Base-by-base conservation (phyloP, 2,113 vertebrate species). In the Odocoileus virginianus region DNA sequence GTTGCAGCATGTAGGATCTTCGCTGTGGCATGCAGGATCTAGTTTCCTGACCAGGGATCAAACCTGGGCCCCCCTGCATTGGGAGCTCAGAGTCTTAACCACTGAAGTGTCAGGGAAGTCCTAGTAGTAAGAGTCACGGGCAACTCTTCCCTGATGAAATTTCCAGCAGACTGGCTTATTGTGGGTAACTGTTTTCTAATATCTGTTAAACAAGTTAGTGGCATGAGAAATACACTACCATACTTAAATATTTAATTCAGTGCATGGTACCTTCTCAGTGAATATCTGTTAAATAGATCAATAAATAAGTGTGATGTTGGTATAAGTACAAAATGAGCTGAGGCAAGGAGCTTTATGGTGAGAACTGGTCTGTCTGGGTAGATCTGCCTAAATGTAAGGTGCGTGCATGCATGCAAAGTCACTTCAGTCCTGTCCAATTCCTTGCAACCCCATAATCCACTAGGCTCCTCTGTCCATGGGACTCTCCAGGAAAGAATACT, bases 171-270 rank as follows among this genome's bases (percentile, higher is more conserved):
- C 27, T 92, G 78, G 4, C 12, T 61, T 93, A 13, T 74, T 89
- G 64, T 54, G n/a, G n/a, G 30, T 55, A 82, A 33, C 16, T 87
- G 8, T 47, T 61, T 94, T 61, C 74, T 92, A 94, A 40, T 74
- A 94, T 76, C 47, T 92, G 17, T 52, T 52, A 43, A 97, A 47
- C 21, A 78, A 43, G 14, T 57, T 30, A 55, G 33, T 50, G 58
- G 11, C 5, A 14, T 83, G 15, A 15, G 8, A 50, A 47, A 64
- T 21, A 88, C 6, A 43, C 17, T 28, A 71, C 47, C 43, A 28
- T 89, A 81, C 17, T 90, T 94, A 43, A 78, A 76, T 89, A 25
- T 33, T 91, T 87, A 78, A 23, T 92, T 96, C n/a, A 95, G 15
- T 47, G 2, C 25, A n/a, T 55, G 14, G 5, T 52, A 83, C 57